These are phyloP conservation scores for Drosophila truncata DNA, from an alignment of 1,140 invertebrate species.

Conservation along the genomic window DNA sequence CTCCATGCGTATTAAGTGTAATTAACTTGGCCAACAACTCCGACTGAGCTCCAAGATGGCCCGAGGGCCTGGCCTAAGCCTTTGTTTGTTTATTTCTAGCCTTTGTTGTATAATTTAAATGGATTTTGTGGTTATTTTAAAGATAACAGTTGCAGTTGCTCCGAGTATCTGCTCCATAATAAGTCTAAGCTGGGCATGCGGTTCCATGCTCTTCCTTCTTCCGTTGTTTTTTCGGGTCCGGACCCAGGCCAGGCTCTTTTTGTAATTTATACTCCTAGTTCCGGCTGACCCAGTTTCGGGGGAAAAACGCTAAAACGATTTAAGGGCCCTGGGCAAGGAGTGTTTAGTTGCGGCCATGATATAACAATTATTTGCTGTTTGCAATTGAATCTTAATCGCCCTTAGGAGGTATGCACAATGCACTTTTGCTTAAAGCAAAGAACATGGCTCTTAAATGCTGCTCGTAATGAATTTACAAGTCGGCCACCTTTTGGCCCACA, in stretches of 20 bases:
- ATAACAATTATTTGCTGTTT: slow-evolving; percentile 29
- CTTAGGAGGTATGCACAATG: slow-evolving; percentile 4
- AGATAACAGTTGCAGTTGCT: slow-evolving; percentile 66
- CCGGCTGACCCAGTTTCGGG: slow-evolving; percentile 69
- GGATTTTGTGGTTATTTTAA: slow-evolving; percentile 81
- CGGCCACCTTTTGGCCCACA: slow-evolving; percentile 27
- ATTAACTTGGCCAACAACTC: slow-evolving; percentile 72
- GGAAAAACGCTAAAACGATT: slow-evolving; percentile 56
- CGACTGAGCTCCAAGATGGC: slow-evolving; percentile 25
- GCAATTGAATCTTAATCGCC: slow-evolving; percentile 37
- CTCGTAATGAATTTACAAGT: slow-evolving; percentile 33
- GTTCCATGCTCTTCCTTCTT: slow-evolving; percentile 22
- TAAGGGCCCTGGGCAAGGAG: slow-evolving; percentile 40
- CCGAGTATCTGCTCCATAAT: slow-evolving; percentile 54
- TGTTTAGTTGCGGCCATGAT: slow-evolving; percentile 25
- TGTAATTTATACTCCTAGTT: slow-evolving; percentile 63
- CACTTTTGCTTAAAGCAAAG: slow-evolving; percentile 6
- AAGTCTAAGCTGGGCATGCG: slow-evolving; percentile 50
- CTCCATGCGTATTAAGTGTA: slow-evolving; percentile 75
- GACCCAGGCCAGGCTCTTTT: not conserved
- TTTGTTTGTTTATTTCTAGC: slow-evolving; percentile 54
- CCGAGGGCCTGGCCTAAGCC: slow-evolving; percentile 38
- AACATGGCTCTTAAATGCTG: slow-evolving; percentile 14
- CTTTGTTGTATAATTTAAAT: slow-evolving; percentile 74
- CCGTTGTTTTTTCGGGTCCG: slow-evolving; percentile 44